A percentile compares a stretch with the other conserved stretches of the same genome.
These are phyloP conservation scores for Nannoperca australis DNA, from an alignment of 2,797 vertebrate genomes.

Conservation along the genomic window DNA sequence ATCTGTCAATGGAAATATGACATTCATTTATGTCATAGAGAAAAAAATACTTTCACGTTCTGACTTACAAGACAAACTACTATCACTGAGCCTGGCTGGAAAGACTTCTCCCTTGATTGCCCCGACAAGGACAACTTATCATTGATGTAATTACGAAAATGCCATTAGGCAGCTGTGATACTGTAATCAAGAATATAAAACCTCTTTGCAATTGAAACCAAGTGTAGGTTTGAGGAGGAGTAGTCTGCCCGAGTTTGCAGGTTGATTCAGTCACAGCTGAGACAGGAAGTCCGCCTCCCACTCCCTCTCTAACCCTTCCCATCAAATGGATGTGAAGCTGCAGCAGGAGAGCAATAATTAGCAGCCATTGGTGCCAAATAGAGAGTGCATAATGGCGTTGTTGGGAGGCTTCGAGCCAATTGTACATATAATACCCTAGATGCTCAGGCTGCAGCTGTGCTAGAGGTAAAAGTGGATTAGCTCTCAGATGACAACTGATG, in stretches of 20 bases:
- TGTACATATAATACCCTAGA: slow-evolving; percentile 36
- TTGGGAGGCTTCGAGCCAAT: slow-evolving; percentile 50
- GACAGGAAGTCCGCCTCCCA: slow-evolving; percentile 48
- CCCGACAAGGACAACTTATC: slow-evolving; percentile 58
- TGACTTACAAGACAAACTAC: slow-evolving; percentile 15
- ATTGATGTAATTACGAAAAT: slow-evolving; percentile 61
- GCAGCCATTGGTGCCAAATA: slow-evolving; percentile 52
- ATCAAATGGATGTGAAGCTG: slow-evolving; percentile 47
- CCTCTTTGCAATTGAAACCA: slow-evolving; percentile 35
- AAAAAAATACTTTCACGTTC: slow-evolving; percentile 19
- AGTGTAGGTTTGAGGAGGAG: slow-evolving; percentile 33
- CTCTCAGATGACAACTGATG: slow-evolving; percentile 45
- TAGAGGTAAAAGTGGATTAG: slow-evolving; percentile 48
- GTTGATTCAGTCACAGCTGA: slow-evolving; percentile 33
- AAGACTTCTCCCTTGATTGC: slow-evolving; percentile 46
- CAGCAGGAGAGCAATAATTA: slow-evolving; percentile 62
- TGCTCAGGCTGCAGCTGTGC: slow-evolving; percentile 62
- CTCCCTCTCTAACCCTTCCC: slow-evolving; percentile 23
- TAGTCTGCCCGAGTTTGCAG: slow-evolving; percentile 18
- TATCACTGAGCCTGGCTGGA: slow-evolving; percentile 14
- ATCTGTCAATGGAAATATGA: not conserved
- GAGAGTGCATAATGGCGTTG: slow-evolving; percentile 54
- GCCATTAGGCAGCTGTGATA: slow-evolving; percentile 72
- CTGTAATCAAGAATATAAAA: slow-evolving; percentile 53
- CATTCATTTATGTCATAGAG: slow-evolving; percentile 8